Evolutionary conservation across 2,113 vertebrate species (phyloP).

Genomic region (Sander lucioperca): DNA sequence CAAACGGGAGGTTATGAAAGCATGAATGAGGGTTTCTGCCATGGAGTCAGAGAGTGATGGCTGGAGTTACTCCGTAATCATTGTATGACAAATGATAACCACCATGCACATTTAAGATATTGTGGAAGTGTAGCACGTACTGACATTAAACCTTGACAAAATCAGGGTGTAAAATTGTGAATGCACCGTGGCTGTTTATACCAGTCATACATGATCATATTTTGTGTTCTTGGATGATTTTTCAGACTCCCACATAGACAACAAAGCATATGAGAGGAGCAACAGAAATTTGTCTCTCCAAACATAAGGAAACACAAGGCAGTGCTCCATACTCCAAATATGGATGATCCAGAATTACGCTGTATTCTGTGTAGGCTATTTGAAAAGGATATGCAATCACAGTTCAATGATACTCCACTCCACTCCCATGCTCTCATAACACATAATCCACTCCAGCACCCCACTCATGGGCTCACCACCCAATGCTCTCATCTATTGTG

Average conservation of each 20-base stretch:
- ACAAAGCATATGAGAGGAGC: slow-evolving; percentile 48
- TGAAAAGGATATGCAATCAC: slow-evolving; percentile 58
- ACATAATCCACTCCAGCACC: slow-evolving; percentile 61
- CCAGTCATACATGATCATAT: slow-evolving; percentile 8
- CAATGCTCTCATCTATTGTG: slow-evolving; percentile 30
- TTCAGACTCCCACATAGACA: slow-evolving; percentile 52
- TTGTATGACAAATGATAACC: background rate
- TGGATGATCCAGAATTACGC: slow-evolving; percentile 15
- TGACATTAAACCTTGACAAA: background rate
- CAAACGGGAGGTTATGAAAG: no score
- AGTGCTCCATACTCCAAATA: slow-evolving; percentile 20
- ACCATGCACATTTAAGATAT: background rate
- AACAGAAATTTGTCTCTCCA: slow-evolving; percentile 40
- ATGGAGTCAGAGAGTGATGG: no score
- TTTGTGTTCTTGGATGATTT: slow-evolving; percentile 45
- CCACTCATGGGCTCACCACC: slow-evolving; percentile 24
- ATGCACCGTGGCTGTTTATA: slow-evolving; percentile 25
- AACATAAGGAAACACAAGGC: slow-evolving; percentile 21
- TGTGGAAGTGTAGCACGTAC: background rate
- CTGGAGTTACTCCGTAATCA: background rate
- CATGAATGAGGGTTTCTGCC: no score
- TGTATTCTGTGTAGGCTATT: slow-evolving; percentile 41
- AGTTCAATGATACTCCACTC: slow-evolving; percentile 67
- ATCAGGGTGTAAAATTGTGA: background rate
- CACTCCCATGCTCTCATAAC: slow-evolving; percentile 47